These are phyloP conservation scores for Dynastes tityus DNA, from an alignment of 2,888 invertebrate species.

Conservation along the genomic window DNA sequence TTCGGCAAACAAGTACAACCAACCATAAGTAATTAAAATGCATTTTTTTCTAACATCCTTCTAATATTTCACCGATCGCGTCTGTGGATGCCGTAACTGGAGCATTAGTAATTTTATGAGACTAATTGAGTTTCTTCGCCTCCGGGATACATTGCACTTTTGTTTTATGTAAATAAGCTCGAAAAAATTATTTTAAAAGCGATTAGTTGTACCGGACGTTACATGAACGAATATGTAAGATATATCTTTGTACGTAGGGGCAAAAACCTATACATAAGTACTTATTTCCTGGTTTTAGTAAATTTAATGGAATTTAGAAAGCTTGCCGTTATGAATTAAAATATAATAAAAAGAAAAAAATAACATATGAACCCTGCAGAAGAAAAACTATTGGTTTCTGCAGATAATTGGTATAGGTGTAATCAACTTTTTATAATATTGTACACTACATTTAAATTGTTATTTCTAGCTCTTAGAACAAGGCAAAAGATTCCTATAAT, in stretches of 20 bases:
- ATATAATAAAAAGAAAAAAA: neutral
- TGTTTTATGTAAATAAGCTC: constrained; percentile 38
- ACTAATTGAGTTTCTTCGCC: constrained; percentile 43
- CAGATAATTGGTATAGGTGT: too few species aligned
- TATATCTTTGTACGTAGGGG: neutral
- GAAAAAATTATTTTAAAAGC: constrained; percentile 30
- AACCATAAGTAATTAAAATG: constrained; percentile 32
- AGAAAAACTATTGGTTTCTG: too few species aligned
- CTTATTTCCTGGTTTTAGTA: constrained; percentile 23
- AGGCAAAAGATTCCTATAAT: too few species aligned
- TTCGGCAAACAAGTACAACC: constrained; percentile 5
- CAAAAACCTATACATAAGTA: constrained; percentile 8
- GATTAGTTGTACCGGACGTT: constrained; percentile 31
- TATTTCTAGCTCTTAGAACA: too few species aligned
- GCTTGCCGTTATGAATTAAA: neutral
- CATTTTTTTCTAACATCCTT: constrained; percentile 43
- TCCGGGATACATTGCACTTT: constrained; percentile 41
- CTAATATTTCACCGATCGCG: constrained; percentile 42
- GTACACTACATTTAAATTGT: too few species aligned
- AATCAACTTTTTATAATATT: too few species aligned
- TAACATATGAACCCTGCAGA: neutral
- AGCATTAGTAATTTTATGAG: constrained; percentile 35
- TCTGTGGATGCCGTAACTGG: constrained; percentile 31
- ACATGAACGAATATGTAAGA: constrained; percentile 11
- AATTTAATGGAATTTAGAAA: constrained; percentile 8